phyloP scores from a whole-genome alignment of 2,113 vertebrate genomes.

The Excalfactoria chinensis region DNA sequence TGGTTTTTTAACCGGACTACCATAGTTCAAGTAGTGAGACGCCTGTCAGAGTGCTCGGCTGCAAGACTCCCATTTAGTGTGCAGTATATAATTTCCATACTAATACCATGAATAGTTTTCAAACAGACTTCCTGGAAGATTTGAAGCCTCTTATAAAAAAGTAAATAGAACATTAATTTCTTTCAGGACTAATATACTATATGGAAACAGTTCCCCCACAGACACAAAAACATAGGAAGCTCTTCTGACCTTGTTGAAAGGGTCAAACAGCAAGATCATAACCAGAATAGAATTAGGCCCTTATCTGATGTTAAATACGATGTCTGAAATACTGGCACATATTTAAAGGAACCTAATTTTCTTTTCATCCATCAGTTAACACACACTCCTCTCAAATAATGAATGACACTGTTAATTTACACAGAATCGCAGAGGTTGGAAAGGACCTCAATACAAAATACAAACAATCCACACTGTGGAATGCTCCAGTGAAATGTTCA shows the following conservation, averaged over 20 bases:
- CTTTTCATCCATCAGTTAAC: background rate
- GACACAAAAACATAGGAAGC: background rate
- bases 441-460: background rate
- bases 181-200: background rate
- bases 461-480: background rate
- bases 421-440: background rate
- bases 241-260: background rate
- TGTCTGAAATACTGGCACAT: background rate
- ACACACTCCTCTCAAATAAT: background rate
- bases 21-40: constrained; percentile 46
- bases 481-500: background rate
- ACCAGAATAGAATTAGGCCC: background rate
- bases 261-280: background rate
- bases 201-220: background rate
- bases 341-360: background rate
- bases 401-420: background rate
- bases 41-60: constrained; percentile 34
- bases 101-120: constrained; percentile 66
- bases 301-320: background rate
- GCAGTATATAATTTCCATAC: constrained; percentile 68
- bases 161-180: constrained; percentile 24
- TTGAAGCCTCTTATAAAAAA: background rate
- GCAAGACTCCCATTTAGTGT: constrained; percentile 40
- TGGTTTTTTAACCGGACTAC: constrained; percentile 46
- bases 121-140: constrained; percentile 58